Base-by-base conservation (phyloP, 35 echinoderm and acorn worm genomes). In the Apostichopus californicus region DNA sequence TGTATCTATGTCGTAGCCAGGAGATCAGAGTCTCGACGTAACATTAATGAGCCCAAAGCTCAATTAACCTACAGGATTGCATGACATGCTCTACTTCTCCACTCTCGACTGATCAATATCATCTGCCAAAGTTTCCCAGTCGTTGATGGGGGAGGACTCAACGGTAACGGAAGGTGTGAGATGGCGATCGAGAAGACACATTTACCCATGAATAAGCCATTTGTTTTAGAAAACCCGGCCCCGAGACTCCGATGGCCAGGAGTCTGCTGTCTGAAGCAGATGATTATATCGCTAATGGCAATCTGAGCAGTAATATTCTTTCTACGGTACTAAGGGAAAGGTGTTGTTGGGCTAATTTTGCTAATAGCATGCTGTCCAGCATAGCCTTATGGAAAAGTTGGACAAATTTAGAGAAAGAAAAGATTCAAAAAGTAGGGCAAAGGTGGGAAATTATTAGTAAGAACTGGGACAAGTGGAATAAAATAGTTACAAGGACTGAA, bases 181-280 rank as follows among this genome's bases (percentile, higher is more conserved):
- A 72, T 72, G 68, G 68, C 68, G 68, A 72, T 72, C 68, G 3
- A 72, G 68, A 72, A 72, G 68, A 72, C 68, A 72, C 5, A 72
- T 72, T 72, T 72, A 72, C 68, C 68, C 68, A 72, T 72, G 68
- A 72, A 72, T 72, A 72, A 72, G 68, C 2, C 68, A 72, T 72
- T 72, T 72, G 68, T 72, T 72, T 72, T 14, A 20, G n/a, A 5
- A 72, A 72, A 12, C 68, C 68, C 68, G 68, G 68, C 68, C 68
- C 68, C 5, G 68, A 72, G 68, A 72, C 68, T 72, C 68, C 68
- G 6, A 5, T 72, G 5, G 68, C 68, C 68, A 72, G 68, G 68
- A 72, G 68, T 6, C 68, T 72, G 68, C 5, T 72, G 68, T 72
- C 68, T 72, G 68, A 72, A 72, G 5, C 68, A 72, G 1, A 72